phyloP scores from a whole-genome alignment of 1,140 invertebrate species.

The Solenopsis fugax region DNA sequence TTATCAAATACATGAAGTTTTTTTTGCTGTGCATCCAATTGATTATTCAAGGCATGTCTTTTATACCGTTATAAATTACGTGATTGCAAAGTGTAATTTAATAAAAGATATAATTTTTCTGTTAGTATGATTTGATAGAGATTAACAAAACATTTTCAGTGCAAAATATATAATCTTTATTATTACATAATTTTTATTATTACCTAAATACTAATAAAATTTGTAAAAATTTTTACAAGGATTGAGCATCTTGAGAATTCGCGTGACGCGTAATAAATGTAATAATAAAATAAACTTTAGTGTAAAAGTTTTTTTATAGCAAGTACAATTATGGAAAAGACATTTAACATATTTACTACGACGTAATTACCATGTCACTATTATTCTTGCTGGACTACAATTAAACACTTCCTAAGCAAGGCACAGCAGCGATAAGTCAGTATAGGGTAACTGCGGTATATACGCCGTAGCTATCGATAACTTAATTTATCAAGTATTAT shows the following conservation, averaged over 20 bases:
- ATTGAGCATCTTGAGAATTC: neutral
- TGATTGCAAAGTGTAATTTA: no score
- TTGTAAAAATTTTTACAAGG: neutral
- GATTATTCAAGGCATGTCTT: neutral
- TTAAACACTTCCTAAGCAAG: no score
- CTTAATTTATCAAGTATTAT: no score
- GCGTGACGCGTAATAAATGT: neutral
- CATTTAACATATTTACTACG: no score
- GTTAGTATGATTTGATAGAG: no score
- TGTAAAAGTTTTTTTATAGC: neutral
- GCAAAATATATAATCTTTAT: neutral
- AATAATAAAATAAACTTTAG: constrained; percentile 11
- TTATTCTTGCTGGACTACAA: no score
- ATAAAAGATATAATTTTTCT: no score
- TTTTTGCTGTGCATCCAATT: neutral
- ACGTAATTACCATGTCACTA: no score
- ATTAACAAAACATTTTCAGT: no score
- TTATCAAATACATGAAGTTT: neutral
- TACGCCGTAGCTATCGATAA: no score
- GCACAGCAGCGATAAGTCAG: no score
- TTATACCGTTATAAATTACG: neutral
- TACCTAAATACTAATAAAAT: neutral
- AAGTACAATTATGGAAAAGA: neutral
- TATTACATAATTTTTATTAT: constrained; percentile 2
- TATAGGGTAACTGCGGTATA: no score